Percentiles rank a stretch among this genome's conserved stretches.
phyloP scores from a whole-genome alignment of 2,888 invertebrate species.

The Baccha elongata region DNA sequence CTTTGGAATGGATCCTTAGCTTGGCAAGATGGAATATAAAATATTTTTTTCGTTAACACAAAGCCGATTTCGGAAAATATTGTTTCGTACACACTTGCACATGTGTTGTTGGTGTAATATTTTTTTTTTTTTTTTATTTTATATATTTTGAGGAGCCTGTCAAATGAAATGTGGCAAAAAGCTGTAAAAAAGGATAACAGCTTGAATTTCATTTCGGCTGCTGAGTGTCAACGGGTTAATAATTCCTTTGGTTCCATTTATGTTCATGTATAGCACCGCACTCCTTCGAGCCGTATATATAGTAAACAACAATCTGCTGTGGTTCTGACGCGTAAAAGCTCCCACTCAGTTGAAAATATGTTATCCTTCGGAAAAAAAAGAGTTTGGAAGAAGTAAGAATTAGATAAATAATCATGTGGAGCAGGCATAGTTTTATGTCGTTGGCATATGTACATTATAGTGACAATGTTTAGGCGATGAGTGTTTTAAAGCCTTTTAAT shows the following conservation, averaged over 20 bases:
- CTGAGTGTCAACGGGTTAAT: conserved; percentile 73
- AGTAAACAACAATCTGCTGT: conserved; percentile 61
- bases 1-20: conserved; percentile 44
- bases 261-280: conserved; percentile 27
- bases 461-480: conserved; percentile 1
- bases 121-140: conserved; percentile 26
- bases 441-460: background rate
- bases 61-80: conserved; percentile 82
- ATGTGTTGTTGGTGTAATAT: conserved; percentile 62
- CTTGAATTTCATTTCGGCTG: conserved; percentile 70
- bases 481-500: background rate
- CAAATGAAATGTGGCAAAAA: conserved; percentile 58
- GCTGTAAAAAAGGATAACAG: conserved; percentile 73
- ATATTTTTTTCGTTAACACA: conserved; percentile 71
- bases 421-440: conserved; percentile 16
- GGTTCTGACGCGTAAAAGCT: conserved; percentile 70
- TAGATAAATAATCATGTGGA: conserved; percentile 12
- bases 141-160: conserved; percentile 35
- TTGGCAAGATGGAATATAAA: conserved; percentile 50
- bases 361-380: conserved; percentile 56
- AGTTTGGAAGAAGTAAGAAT: conserved; percentile 48
- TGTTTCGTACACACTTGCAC: conserved; percentile 76
- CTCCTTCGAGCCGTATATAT: conserved; percentile 1
- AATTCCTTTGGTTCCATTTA: conserved; percentile 67
- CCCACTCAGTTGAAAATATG: conserved; percentile 67